phyloP scores from a whole-genome alignment of 2,888 invertebrate species.

The Mayetiola destructor region DNA sequence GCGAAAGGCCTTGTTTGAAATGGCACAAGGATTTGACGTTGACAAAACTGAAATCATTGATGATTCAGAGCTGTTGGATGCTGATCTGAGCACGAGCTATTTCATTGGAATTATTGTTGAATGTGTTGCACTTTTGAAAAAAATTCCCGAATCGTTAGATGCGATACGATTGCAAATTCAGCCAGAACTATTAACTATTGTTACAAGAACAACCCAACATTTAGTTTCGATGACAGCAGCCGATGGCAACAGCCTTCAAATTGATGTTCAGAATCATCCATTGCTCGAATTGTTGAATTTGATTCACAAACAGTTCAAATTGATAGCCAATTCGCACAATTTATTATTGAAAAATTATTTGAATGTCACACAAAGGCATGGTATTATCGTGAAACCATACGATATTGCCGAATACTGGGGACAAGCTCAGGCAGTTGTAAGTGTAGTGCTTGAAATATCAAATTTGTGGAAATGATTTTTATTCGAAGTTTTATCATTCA shows the following conservation, averaged over 20 bases:
- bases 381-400: conserved; percentile 43
- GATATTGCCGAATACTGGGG: conserved; percentile 74
- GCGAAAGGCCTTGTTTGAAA: conserved; percentile 41
- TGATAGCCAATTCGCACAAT: conserved; percentile 62
- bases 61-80: conserved; percentile 42
- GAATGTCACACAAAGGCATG: conserved; percentile 45
- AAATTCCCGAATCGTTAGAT: conserved; percentile 74
- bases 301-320: conserved; percentile 68
- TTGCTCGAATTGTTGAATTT: conserved; percentile 52
- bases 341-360: conserved; percentile 49
- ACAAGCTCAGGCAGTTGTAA: conserved; percentile 75
- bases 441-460: conserved; percentile 25
- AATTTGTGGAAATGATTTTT: neutral
- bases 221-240: conserved; percentile 42
- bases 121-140: conserved; percentile 68
- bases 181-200: conserved; percentile 62
- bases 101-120: conserved; percentile 71
- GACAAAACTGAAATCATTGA: conserved; percentile 40
- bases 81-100: conserved; percentile 47
- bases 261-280: conserved; percentile 28
- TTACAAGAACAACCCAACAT: conserved; percentile 64
- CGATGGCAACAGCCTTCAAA: conserved; percentile 14
- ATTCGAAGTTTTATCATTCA: conserved; percentile 3
- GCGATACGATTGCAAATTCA: conserved; percentile 73
- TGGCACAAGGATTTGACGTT: conserved; percentile 32